Base-by-base conservation (phyloP, 1,140 invertebrate genomes). In the Diuraphis noxia region DNA sequence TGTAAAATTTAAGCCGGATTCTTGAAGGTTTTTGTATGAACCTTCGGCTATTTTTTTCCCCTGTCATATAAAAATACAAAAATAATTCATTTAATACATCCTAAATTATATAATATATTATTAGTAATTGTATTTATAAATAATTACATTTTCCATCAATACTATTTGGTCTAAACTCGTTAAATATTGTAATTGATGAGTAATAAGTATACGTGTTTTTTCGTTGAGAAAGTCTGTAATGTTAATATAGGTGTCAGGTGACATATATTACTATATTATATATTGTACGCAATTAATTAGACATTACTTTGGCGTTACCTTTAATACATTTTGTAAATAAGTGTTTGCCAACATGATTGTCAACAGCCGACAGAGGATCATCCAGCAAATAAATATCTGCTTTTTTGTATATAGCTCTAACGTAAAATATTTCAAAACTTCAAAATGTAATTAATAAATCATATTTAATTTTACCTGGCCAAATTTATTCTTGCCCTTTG, bases 401-500 rank as follows among this genome's bases (percentile, higher is more conserved):
- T 93, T 96, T 93, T 89, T 92, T 92, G 79, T 93, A 93, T 19
- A 93, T 92, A 46, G 93, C 93, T 88, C 93, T 93, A 92, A 82
- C 36, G 7, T 23, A 81, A 81, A 81, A 81, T 23, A 38, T 40
- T 81, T 40, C 77, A 81, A n/a, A n/a, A 63, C 56, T n/a, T 30
- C 56, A 63, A 63, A 63, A 63, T 63, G 4, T n/a, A n/a, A 13
- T 63, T 63, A 63, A 63, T 63, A 63, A 63, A 63, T 63, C 30
- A 10, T n/a, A 63, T 30, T n/a, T n/a, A 30, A 4, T 63, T n/a
- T 10, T 56, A 93, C 94, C 95, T 95, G 0, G 97, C 97, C 49
- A 98, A 94, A 93, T 97, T 98, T 6, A 99, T 96, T 93, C 98
- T 95, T 1, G 98, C 98, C 92, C 96, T 96, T 94, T 99, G 98